These are phyloP conservation scores for Andrena cerasifolii DNA, from an alignment of 1,140 invertebrate genomes.

Conservation along the genomic window DNA sequence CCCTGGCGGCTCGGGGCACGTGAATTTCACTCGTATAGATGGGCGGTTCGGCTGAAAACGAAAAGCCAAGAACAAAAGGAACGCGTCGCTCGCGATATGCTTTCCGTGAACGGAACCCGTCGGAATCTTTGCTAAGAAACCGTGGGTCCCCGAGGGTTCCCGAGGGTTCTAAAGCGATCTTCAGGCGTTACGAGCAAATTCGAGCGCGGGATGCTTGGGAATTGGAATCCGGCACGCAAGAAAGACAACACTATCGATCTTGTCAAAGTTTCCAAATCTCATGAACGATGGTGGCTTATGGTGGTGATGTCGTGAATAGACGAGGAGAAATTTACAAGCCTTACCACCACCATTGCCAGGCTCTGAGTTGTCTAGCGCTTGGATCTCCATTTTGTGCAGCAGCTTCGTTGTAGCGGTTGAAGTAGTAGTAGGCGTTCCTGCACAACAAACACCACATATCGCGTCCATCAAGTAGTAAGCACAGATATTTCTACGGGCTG, in stretches of 20 bases:
- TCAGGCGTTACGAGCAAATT: slow-evolving; percentile 31
- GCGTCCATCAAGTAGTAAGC: slow-evolving; percentile 76
- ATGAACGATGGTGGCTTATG: slow-evolving; percentile 49
- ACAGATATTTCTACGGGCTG: slow-evolving; percentile 61
- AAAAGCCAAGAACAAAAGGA: not conserved
- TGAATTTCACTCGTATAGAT: slow-evolving; percentile 1
- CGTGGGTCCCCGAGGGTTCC: not conserved
- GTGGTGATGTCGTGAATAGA: slow-evolving; percentile 48
- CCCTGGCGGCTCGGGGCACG: too few relatives aligned
- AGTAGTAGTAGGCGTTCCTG: slow-evolving; percentile 79
- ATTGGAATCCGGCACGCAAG: slow-evolving; percentile 32
- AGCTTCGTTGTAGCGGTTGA: slow-evolving; percentile 77
- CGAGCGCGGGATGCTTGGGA: slow-evolving; percentile 2
- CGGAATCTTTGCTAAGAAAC: slow-evolving; percentile 5
- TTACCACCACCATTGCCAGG: slow-evolving; percentile 80
- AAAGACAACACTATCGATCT: slow-evolving; percentile 42
- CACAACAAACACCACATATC: slow-evolving; percentile 79
- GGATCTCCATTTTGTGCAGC: slow-evolving; percentile 80
- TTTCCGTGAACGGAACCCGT: not conserved
- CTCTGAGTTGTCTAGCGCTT: slow-evolving; percentile 78
- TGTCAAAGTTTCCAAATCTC: slow-evolving; percentile 44
- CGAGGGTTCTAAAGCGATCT: slow-evolving; percentile 22
- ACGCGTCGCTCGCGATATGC: slow-evolving; percentile 1
- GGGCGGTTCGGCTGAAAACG: not conserved
- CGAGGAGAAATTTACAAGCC: slow-evolving; percentile 69